Conservation (phyloP, 2,797 vertebrate species). For the Pangasius sanitwongsei region DNA sequence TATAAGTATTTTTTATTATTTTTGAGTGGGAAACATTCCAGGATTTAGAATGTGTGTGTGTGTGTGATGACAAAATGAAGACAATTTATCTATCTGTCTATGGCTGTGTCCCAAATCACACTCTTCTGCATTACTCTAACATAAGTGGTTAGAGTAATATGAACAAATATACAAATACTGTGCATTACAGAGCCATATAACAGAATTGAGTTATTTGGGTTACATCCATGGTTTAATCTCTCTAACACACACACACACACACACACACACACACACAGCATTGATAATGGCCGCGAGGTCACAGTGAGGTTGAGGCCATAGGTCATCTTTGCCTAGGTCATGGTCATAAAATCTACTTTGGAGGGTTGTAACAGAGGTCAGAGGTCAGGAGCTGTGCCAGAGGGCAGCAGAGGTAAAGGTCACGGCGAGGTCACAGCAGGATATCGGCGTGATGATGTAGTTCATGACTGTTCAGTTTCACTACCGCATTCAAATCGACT, state of each 20-base stretch:
- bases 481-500: neutral
- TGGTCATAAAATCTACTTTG: conserved; percentile 51
- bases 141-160: neutral
- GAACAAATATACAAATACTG: neutral
- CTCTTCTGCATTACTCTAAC: neutral
- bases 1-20: too few relatives aligned
- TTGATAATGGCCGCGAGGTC: conserved; percentile 36
- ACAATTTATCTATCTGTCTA: neutral
- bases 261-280: neutral
- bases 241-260: neutral
- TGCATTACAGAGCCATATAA: too few relatives aligned
- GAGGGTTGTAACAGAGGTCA: conserved; percentile 35
- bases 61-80: neutral
- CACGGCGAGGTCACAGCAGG: conserved; percentile 20
- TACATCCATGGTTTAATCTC: neutral
- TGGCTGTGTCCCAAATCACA: neutral
- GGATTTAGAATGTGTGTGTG: neutral
- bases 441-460: neutral
- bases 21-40: too few relatives aligned
- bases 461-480: neutral
- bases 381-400: conserved; percentile 18
- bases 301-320: conserved; percentile 36
- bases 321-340: conserved; percentile 43
- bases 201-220: neutral
- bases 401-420: conserved; percentile 31